phyloP scores from a whole-genome alignment of 1,140 invertebrate genomes.

The Pristionchus pacificus region DNA sequence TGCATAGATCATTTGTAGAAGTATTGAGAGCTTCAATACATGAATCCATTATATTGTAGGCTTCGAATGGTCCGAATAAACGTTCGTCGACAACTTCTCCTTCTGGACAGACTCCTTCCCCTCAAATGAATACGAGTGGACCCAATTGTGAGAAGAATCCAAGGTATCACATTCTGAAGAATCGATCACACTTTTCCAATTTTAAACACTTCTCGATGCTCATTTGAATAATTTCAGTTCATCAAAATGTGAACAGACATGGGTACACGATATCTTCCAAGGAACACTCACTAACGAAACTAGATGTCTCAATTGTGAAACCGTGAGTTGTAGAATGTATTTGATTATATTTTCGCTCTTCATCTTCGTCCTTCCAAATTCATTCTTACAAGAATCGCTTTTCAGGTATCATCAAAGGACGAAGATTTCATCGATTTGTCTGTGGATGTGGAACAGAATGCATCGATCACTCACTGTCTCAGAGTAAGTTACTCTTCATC shows the following conservation, averaged over 20 bases:
- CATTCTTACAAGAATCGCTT: no score
- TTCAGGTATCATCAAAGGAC: conserved; percentile 86
- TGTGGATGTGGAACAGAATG: conserved; percentile 98
- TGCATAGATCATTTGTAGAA: no score
- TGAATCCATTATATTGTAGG: conserved; percentile 9
- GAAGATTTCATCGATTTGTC: conserved; percentile 98
- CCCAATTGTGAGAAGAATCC: no score
- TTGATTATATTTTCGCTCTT: conserved; percentile 4
- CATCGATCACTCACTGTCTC: conserved; percentile 95
- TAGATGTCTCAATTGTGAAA: conserved; percentile 97
- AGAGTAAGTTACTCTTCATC: conserved; percentile 64
- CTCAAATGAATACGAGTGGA: no score
- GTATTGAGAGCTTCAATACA: neutral
- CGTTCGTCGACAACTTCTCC: no score
- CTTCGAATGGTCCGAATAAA: no score
- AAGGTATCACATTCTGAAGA: no score
- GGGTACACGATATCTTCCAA: conserved; percentile 99
- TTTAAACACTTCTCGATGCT: no score
- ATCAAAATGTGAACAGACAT: conserved; percentile 59
- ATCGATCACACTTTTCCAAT: no score
- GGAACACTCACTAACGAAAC: conserved; percentile 98
- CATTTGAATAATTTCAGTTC: no score
- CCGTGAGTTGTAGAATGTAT: conserved; percentile 66
- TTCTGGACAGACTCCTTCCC: conserved; percentile 11
- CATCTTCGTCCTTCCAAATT: conserved; percentile 20